These are phyloP conservation scores for Ennomos erosarius DNA, from an alignment of 2,888 invertebrate genomes.

Conservation along the genomic window DNA sequence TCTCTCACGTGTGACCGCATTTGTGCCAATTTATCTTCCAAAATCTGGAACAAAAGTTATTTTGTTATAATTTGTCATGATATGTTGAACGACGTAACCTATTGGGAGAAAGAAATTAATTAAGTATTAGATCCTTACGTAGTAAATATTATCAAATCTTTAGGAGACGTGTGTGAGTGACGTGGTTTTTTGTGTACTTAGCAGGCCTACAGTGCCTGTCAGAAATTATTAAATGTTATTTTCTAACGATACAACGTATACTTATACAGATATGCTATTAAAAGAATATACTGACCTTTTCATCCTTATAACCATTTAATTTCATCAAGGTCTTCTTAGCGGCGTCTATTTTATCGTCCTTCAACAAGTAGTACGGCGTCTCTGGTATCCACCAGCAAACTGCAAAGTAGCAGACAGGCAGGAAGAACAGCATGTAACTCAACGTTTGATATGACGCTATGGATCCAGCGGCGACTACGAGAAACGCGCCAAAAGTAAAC, in stretches of 20 bases:
- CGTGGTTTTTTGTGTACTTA: no score
- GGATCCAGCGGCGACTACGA: conserved; percentile 66
- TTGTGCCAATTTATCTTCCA: conserved; percentile 53
- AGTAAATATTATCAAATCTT: no score
- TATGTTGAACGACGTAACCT: no score
- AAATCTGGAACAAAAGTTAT: conserved; percentile 50
- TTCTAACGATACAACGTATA: no score
- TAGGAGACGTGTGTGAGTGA: no score
- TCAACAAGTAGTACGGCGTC: conserved; percentile 84
- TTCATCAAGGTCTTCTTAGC: conserved; percentile 66
- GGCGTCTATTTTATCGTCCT: conserved; percentile 67
- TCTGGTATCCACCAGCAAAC: conserved; percentile 83
- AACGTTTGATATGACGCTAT: conserved; percentile 62
- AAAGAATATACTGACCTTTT: no score
- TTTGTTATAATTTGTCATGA: no score
- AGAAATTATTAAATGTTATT: no score
- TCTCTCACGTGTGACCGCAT: conserved; percentile 68
- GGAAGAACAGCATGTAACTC: conserved; percentile 68
- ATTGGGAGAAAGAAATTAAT: no score
- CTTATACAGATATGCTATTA: no score
- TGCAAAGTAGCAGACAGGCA: conserved; percentile 73
- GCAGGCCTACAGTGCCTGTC: no score
- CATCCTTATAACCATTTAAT: conserved; percentile 62
- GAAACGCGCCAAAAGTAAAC: conserved; percentile 65
- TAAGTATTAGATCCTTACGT: no score